A percentile compares a stretch with the other conserved stretches of the same genome.
Evolutionary conservation across 2,797 vertebrate species (phyloP).

Genomic region (Sebastes glaucus): DNA sequence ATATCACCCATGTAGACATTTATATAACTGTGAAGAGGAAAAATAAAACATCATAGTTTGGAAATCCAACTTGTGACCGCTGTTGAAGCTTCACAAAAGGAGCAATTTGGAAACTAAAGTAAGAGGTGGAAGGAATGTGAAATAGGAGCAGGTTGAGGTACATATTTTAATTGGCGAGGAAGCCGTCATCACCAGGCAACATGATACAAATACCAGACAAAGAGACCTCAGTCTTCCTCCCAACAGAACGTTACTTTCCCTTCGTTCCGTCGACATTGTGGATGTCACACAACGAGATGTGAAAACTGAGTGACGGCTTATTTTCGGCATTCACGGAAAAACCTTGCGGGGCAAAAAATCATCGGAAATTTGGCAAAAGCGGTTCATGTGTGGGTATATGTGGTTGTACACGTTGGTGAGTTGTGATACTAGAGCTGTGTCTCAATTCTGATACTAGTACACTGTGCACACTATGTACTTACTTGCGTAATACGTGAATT

Average conservation of each 20-base stretch:
- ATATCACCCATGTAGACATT: conserved; percentile 9
- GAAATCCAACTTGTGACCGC: not conserved
- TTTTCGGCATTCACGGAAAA: not conserved
- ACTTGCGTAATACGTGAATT: too few relatives aligned
- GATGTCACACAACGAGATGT: not conserved
- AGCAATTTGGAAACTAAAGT: not conserved
- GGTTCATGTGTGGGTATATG: not conserved
- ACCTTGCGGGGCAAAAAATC: not conserved
- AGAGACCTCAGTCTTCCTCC: conserved; percentile 14
- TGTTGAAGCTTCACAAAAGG: not conserved
- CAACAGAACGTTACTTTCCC: not conserved
- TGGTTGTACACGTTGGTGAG: not conserved
- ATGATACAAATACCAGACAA: conserved; percentile 2
- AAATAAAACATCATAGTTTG: not conserved
- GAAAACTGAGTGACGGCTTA: not conserved
- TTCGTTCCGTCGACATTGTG: not conserved
- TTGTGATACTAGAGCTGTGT: not conserved
- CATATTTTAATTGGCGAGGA: not conserved
- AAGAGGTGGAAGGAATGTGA: conserved; percentile 21
- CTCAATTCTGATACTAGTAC: too few relatives aligned
- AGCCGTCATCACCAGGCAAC: not conserved
- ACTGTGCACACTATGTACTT: too few relatives aligned
- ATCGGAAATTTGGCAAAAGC: not conserved
- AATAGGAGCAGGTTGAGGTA: conserved; percentile 5
- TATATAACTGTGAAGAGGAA: not conserved